Evolutionary conservation across 2,113 vertebrate genomes (phyloP).

Genomic region (Thomomys bottae): DNA sequence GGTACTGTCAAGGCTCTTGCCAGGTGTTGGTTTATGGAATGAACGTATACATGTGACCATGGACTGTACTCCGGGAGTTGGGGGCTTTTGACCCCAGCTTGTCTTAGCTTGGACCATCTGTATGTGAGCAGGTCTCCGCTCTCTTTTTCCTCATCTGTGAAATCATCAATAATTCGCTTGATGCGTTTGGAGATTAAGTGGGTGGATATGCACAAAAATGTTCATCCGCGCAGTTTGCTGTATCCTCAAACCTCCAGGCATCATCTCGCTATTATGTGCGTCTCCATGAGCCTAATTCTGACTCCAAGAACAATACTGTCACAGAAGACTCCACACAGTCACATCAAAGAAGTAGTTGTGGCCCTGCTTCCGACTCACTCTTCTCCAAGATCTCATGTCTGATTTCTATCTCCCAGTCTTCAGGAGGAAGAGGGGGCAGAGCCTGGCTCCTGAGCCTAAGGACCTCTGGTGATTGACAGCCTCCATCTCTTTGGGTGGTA

Average conservation of each 20-base stretch:
- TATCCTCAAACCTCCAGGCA: background rate
- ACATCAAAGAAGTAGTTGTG: background rate
- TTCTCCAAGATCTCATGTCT: background rate
- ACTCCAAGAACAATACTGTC: background rate
- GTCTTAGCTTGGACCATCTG: background rate
- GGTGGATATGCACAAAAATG: background rate
- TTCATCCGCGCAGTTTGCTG: background rate
- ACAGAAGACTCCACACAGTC: background rate
- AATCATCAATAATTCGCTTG: no score
- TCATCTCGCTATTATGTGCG: background rate
- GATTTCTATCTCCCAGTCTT: conserved; percentile 23
- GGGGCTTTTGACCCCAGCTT: background rate
- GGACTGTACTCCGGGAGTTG: background rate
- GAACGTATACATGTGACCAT: background rate
- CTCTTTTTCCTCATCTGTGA: no score
- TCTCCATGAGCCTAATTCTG: background rate
- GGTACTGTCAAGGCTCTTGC: background rate
- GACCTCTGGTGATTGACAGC: background rate
- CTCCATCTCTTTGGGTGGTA: background rate
- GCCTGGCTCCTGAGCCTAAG: background rate
- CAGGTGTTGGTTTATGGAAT: background rate
- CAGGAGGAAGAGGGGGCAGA: background rate
- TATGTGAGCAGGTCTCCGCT: background rate
- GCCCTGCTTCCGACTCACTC: background rate
- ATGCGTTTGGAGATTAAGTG: background rate